A percentile compares a stretch with the other conserved stretches of the same genome.
Evolutionary conservation across 1,140 invertebrate genomes (phyloP).

Genomic region (Neodiprion fabricii): DNA sequence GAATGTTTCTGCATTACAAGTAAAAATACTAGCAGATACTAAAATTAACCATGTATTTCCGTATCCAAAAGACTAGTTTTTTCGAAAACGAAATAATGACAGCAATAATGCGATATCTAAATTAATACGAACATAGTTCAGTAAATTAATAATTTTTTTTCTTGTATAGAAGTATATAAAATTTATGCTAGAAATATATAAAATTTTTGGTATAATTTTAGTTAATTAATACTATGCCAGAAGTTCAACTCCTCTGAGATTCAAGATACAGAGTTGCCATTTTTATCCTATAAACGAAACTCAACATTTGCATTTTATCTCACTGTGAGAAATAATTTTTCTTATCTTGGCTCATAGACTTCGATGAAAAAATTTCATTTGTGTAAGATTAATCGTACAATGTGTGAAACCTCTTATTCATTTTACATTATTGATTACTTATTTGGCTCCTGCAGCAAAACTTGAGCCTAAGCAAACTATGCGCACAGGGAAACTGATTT

Average conservation of each 20-base stretch:
- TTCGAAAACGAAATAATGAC: too few relatives aligned
- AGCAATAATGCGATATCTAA: not conserved
- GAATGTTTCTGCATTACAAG: not conserved
- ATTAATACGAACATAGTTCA: not conserved
- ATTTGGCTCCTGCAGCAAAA: too few relatives aligned
- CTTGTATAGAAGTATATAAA: not conserved
- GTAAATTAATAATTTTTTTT: not conserved
- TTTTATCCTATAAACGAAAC: not conserved
- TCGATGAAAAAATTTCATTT: not conserved
- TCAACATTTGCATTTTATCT: not conserved
- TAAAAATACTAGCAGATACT: not conserved
- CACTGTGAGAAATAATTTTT: not conserved
- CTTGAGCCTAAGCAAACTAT: too few relatives aligned
- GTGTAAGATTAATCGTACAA: not conserved
- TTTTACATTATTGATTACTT: too few relatives aligned
- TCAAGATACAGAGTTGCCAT: not conserved
- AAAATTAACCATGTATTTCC: not conserved
- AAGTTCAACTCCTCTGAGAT: not conserved
- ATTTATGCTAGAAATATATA: too few relatives aligned
- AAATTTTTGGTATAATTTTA: not conserved
- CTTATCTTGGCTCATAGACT: not conserved
- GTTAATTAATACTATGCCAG: not conserved
- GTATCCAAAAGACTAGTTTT: too few relatives aligned
- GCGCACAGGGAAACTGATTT: too few relatives aligned
- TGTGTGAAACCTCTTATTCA: not conserved